Conservation (phyloP, 2,113 vertebrate genomes). For the Maylandia zebra region DNA sequence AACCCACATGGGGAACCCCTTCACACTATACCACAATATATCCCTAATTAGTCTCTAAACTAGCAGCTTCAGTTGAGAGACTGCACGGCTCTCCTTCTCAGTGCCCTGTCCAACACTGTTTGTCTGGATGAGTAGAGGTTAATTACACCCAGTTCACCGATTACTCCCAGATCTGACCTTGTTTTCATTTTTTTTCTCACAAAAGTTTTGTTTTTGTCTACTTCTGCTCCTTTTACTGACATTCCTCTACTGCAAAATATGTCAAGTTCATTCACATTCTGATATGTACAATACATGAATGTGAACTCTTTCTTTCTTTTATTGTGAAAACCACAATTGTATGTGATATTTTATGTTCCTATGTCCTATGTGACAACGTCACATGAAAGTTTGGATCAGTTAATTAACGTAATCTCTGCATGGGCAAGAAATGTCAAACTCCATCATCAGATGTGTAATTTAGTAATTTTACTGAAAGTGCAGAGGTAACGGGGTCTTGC, state of each 20-base stretch:
- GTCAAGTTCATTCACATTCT: not conserved
- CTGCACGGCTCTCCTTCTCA: not conserved
- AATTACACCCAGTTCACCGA: slow-evolving; percentile 21
- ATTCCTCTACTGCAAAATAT: not conserved
- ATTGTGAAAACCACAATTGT: not conserved
- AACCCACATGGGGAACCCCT: slow-evolving; percentile 47
- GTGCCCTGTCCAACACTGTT: slow-evolving; percentile 14
- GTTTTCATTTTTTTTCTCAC: not conserved
- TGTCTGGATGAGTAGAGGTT: slow-evolving; percentile 31
- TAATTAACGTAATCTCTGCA: not conserved
- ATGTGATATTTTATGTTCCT: not conserved
- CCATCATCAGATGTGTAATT: not conserved
- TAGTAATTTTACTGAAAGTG: not conserved
- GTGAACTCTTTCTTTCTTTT: not conserved
- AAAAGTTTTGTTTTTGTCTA: not conserved
- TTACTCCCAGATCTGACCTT: not conserved
- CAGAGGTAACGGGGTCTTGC: not conserved
- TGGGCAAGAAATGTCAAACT: not conserved
- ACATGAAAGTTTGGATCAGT: not conserved
- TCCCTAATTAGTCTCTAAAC: slow-evolving; percentile 55
- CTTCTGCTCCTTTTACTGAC: not conserved
- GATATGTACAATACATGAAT: not conserved
- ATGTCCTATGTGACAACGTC: not conserved
- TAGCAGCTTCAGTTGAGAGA: slow-evolving; percentile 16
- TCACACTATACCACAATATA: slow-evolving; percentile 44